Base-by-base conservation (phyloP, 2,888 invertebrate species). In the Vannuccia rotundouncinata region DNA sequence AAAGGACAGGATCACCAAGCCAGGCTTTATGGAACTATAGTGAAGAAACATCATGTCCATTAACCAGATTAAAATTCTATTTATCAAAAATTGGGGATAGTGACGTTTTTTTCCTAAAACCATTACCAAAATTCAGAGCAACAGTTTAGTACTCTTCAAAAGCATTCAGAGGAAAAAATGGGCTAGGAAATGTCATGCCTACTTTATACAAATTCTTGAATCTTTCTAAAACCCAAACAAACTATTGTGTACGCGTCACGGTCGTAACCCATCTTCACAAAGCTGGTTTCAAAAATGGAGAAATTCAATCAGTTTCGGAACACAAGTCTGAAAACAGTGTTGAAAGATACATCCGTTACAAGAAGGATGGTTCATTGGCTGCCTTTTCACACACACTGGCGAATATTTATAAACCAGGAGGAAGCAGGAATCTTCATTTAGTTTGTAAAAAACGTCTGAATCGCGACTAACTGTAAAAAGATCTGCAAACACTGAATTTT, bases 261-360 rank as follows among this genome's bases (percentile, higher is more conserved):
- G 66, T 66, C 66, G 66, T 66, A 66, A 66, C 66, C 66, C 66
- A 66, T 22, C 66, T 66, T 66, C 25, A 66, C 66, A 66, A 13
- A 22, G 66, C 66, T 66, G 66, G 66, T 66, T 22, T 66, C 25
- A 66, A 66, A 66, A 66, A 66, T 66, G 66, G 66, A 66, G 66
- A 66, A 66, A 66, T 66, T 5, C 66, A 66, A 13, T 66, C 45
- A 45, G 45, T 45, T 45, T 13, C 45, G 45, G 22, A 27, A 13
- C 22, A 66, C 66, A 66, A 66, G 66, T 66, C 25, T 2, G 66
- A 66, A 66, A 17, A 66, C 22, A 66, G 66, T 66, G 66, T 66
- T 66, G 66, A 66, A 66, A 66, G 66, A 66, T 66, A 66, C 66
- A 66, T 66, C 66, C 66, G 22, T 66, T 66, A 66, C 66, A 66